Evolutionary conservation across 2,113 vertebrate species (phyloP).

Genomic region (Petromus typicus): DNA sequence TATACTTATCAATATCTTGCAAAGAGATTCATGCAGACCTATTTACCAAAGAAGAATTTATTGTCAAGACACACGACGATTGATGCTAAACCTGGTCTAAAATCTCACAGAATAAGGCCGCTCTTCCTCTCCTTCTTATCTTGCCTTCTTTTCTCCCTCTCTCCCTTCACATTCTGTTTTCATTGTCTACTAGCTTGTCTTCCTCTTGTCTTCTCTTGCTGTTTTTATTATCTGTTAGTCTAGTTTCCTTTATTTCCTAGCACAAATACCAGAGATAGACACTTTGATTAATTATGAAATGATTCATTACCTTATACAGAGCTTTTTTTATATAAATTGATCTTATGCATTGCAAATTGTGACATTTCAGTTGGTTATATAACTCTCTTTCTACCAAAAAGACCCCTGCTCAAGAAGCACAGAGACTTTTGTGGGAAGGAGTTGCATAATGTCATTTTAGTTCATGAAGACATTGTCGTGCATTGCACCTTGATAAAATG

Average conservation of each 20-base stretch:
- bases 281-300: neutral
- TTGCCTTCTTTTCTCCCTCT: neutral
- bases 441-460: neutral
- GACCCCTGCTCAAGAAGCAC: neutral
- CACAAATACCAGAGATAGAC: neutral
- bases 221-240: neutral
- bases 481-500: neutral
- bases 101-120: neutral
- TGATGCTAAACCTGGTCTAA: neutral
- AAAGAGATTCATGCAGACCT: neutral
- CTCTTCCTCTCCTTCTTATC: neutral
- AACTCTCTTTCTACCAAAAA: neutral
- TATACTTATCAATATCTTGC: conserved; percentile 11
- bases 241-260: conserved; percentile 13
- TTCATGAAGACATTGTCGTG: neutral
- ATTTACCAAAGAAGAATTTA: conserved; percentile 24
- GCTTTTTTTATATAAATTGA: neutral
- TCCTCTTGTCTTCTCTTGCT: neutral
- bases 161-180: neutral
- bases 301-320: neutral
- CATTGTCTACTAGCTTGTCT: neutral
- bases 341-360: neutral
- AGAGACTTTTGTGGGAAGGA: neutral
- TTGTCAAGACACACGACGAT: neutral
- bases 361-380: neutral